Percentiles rank a stretch among this genome's conserved stretches.
Conservation (phyloP, 2,113 vertebrate species). For the Prietella phreatophila region DNA sequence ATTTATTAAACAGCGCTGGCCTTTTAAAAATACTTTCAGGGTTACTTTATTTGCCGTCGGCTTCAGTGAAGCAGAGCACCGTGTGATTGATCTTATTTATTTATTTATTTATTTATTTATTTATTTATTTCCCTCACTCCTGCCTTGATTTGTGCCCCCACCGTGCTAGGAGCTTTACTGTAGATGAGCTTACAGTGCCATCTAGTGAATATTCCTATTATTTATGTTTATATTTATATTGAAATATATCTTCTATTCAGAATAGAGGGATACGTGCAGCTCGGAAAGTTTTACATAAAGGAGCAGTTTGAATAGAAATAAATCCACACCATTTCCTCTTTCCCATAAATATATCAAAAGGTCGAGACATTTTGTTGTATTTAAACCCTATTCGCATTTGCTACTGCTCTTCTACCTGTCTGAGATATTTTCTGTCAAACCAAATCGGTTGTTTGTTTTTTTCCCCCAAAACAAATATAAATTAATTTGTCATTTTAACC, state of each 20-base stretch:
- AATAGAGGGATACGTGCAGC: neutral
- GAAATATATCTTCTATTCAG: neutral
- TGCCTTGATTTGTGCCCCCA: neutral
- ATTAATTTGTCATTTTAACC: too few species aligned
- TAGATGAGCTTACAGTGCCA: conserved; percentile 4
- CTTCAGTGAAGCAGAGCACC: neutral
- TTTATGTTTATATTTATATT: neutral
- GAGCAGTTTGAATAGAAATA: neutral
- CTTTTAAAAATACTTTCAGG: neutral
- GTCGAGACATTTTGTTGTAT: too few species aligned
- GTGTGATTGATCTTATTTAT: neutral
- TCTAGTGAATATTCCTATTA: conserved; percentile 1
- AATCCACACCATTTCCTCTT: neutral
- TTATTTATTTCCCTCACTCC: neutral
- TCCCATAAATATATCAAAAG: neutral
- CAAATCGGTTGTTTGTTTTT: too few species aligned
- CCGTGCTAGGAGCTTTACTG: neutral
- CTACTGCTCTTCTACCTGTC: too few species aligned
- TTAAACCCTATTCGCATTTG: neutral
- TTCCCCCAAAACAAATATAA: too few species aligned
- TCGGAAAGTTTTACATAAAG: neutral
- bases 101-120: neutral
- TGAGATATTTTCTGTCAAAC: too few species aligned
- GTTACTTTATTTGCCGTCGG: neutral
- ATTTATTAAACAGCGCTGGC: neutral